These are phyloP conservation scores for Distichodus sexfasciatus DNA, from an alignment of 2,797 vertebrate genomes.

Conservation along the genomic window DNA sequence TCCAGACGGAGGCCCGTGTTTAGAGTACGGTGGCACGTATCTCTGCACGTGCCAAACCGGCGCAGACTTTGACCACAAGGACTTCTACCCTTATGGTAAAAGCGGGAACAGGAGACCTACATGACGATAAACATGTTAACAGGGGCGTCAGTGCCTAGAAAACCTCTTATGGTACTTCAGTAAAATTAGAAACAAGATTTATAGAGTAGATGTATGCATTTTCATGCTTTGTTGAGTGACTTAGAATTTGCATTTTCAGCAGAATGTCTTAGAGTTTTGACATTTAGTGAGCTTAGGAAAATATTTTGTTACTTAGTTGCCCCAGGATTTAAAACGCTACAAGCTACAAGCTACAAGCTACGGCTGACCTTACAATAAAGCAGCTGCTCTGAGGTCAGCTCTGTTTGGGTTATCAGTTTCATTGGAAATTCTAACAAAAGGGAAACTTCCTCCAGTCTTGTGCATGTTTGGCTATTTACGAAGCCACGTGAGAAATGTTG, in stretches of 20 bases:
- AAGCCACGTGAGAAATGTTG: constrained; percentile 43
- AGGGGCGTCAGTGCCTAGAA: constrained; percentile 34
- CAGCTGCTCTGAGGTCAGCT: too few relatives aligned
- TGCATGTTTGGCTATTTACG: too few relatives aligned
- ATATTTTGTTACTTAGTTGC: too few relatives aligned
- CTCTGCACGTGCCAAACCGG: constrained; percentile 91
- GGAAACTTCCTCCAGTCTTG: too few relatives aligned
- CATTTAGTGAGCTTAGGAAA: too few relatives aligned
- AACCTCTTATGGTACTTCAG: constrained; percentile 12
- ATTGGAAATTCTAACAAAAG: too few relatives aligned
- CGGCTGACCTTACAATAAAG: too few relatives aligned
- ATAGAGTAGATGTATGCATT: too few relatives aligned
- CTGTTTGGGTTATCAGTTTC: too few relatives aligned
- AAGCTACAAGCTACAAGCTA: too few relatives aligned
- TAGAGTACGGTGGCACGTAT: constrained; percentile 91
- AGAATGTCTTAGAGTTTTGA: constrained; percentile 28
- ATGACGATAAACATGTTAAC: constrained; percentile 44
- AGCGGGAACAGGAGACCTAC: constrained; percentile 50
- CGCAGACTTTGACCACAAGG: constrained; percentile 68
- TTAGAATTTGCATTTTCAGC: too few relatives aligned
- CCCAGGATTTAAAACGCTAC: too few relatives aligned
- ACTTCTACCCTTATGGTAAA: constrained; percentile 80
- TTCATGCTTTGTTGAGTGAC: constrained; percentile 27
- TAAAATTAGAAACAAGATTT: constrained; percentile 39
- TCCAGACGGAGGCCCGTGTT: constrained; percentile 89